phyloP scores from a whole-genome alignment of 2,113 vertebrate genomes.

The Pituophis catenifer region DNA sequence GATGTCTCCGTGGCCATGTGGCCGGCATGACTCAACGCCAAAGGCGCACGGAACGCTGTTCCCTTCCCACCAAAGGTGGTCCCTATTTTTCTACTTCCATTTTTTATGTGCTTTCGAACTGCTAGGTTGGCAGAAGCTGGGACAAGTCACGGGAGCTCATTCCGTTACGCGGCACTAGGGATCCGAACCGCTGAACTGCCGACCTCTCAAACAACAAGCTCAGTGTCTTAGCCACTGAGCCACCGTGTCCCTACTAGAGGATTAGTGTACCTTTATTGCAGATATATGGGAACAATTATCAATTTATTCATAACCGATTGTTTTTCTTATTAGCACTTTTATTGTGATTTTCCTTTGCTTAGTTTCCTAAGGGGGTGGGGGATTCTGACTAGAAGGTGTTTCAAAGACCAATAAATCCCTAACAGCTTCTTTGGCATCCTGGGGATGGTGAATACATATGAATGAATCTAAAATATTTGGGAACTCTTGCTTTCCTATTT shows the following conservation, averaged over 20 bases:
- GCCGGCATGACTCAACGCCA: too few species aligned
- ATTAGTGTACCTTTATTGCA: background rate
- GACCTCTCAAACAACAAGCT: too few species aligned
- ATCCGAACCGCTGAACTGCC: too few species aligned
- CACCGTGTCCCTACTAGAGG: background rate
- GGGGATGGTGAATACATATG: slow-evolving; percentile 12
- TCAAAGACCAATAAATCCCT: background rate
- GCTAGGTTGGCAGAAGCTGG: too few species aligned
- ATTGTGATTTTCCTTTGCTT: background rate
- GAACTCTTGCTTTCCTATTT: slow-evolving; percentile 26
- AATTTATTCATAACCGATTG: background rate
- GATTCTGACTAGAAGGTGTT: background rate
- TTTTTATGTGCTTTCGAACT: too few species aligned
- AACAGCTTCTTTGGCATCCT: slow-evolving; percentile 13
- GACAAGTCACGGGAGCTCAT: too few species aligned
- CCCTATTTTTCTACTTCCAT: too few species aligned
- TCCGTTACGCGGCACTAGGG: too few species aligned
- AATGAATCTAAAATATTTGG: background rate
- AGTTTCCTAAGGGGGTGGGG: background rate
- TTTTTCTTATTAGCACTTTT: background rate
- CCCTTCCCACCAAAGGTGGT: too few species aligned
- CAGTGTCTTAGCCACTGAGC: too few species aligned
- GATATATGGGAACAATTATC: background rate
- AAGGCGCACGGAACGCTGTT: too few species aligned
- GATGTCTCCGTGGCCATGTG: too few species aligned